A percentile compares a stretch with the other conserved stretches of the same genome.
These are phyloP conservation scores for Dicrostonyx torquatus DNA, from an alignment of 2,797 vertebrate species.

Conservation along the genomic window DNA sequence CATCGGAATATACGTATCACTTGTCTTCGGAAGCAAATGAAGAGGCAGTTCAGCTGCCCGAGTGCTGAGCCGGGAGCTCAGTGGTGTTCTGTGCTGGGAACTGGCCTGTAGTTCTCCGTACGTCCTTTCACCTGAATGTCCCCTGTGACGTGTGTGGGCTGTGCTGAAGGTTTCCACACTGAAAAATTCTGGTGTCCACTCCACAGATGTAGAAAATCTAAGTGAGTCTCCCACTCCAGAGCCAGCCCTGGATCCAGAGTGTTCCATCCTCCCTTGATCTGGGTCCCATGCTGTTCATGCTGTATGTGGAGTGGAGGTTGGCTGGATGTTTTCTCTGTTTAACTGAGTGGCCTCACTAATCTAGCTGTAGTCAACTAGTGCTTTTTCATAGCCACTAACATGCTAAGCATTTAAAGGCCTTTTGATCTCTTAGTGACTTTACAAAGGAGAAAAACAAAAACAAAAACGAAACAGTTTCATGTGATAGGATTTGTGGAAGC, in stretches of 20 bases:
- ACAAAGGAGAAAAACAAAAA: neutral
- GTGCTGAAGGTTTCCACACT: neutral
- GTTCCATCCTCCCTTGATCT: neutral
- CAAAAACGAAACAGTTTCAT: neutral
- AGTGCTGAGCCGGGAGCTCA: neutral
- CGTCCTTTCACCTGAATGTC: neutral
- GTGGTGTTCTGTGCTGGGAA: neutral
- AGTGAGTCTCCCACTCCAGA: neutral
- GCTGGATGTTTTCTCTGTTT: neutral
- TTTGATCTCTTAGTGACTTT: constrained; percentile 20
- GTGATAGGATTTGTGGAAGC: constrained; percentile 27
- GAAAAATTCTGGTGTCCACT: neutral
- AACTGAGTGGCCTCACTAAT: neutral
- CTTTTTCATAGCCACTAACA: neutral
- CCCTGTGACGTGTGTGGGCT: neutral
- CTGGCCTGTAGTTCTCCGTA: neutral
- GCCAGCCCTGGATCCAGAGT: neutral
- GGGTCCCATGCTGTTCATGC: neutral
- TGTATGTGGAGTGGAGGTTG: neutral
- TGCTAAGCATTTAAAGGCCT: constrained; percentile 26
- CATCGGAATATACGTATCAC: neutral
- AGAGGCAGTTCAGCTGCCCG: neutral
- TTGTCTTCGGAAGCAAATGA: neutral
- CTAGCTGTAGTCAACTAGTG: neutral
- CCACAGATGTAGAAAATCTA: neutral